Base-by-base conservation (phyloP, 2,113 vertebrate species). In the Syngnathus scovelli region DNA sequence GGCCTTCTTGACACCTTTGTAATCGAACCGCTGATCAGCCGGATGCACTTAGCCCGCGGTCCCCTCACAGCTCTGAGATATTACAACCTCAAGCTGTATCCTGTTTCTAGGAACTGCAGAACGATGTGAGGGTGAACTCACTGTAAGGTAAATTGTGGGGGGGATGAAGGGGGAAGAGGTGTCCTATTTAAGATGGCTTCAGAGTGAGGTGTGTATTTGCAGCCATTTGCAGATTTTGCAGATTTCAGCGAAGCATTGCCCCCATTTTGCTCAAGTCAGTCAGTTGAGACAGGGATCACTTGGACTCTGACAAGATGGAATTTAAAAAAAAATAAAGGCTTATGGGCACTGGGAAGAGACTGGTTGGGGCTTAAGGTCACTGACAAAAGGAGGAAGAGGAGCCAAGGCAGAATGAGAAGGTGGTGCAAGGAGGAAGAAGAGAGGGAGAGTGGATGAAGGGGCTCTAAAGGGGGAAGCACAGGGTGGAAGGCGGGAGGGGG, bases 41-140 rank as follows among this genome's bases (percentile, higher is more conserved):
- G 27, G 65, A 74, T 77, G 78, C 79, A 73, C 62, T 55, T 64
- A 74, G 64, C 72, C 72, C 44, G 68, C 49, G 56, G 52, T 71
- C 70, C 65, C 67, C 69, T 72, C 44, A 6, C 36, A 1, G 33
- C 7, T n/a, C 61, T 64, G 66, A 72, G 61, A 67, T 70, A 78
- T 64, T 74, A 72, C 72, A 74, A 64, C 70, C 72, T 64, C 66
- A 43, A 67, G 67, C 70, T 75, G 75, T 72, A 69, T 79, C 64
- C 70, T 70, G 72, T 81, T 85, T 83, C 83, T 67, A 80, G 77
- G 75, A 82, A 76, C 38, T 19, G 56, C 65, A 66, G 44, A 68
- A 60, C 48, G 21, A 44, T 65, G 4, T 41, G 38, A 37, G 59
- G 38, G 12, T 61, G 18, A 61, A 61, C 59, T 39, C 59, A 9